Base-by-base conservation (phyloP, 2,113 vertebrate genomes). In the Sisor rabdophorus region DNA sequence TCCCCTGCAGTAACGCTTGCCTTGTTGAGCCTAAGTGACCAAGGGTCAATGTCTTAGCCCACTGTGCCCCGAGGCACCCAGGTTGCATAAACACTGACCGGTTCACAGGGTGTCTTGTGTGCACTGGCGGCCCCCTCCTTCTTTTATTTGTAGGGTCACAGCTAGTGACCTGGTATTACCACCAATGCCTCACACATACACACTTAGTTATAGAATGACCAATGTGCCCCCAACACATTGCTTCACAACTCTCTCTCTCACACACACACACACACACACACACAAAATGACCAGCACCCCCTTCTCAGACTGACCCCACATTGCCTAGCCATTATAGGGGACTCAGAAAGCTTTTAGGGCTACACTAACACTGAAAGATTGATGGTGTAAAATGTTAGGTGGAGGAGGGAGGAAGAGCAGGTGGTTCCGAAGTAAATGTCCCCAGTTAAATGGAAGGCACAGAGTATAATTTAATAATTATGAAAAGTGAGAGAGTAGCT, bases 261-360 rank as follows among this genome's bases (percentile, higher is more conserved):
- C 32, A 73, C 71, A 76, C 73, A 64, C 56, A 47, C 76, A 79
- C 68, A 79, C 81, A 76, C 61, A 82, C 77, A 73, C 47, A 28
- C 76, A 68, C 24, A 80, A 65, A 68, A 73, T 80, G 81, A 79
- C 81, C 83, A 85, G 87, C 87, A 86, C 84, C 84, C 89, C 86
- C 72, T 80, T 86, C 84, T 76, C 87, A 89, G 86, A 82, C 88
- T 92, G 90, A 91, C 91, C 91, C 88, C 79, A 64, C 82, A 83
- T 87, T 90, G 90, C 91, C 87, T 90, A 86, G 89, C 86, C 87
- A 92, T 92, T 93, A 92, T 90, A 88, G 86, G 87, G 86, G 87
- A 93, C 89, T 93, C 91, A 91, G 90, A 93, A 92, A 91, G 91
- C 91, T 93, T 92, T 92, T 93, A 92, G 90, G 90, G 87, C 84